Evolutionary conservation across 2,888 invertebrate genomes (phyloP).

Genomic region (Hermaeophaga mercurialis): DNA sequence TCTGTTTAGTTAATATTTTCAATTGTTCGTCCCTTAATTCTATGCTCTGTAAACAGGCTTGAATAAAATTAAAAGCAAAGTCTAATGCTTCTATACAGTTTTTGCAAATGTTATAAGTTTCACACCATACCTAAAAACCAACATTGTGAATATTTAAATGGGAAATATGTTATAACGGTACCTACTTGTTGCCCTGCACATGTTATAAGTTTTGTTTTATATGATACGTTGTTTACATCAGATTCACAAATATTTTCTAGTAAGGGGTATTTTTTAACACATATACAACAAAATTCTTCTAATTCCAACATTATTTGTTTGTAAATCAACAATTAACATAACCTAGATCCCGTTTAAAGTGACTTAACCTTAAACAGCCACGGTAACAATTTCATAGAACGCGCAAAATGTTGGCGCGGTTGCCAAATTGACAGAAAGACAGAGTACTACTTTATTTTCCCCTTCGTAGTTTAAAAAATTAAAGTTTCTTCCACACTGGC

Average conservation of each 20-base stretch:
- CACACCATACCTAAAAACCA: constrained; percentile 39
- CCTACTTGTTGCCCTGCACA: constrained; percentile 39
- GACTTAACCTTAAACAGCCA: too few species aligned
- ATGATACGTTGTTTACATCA: constrained; percentile 33
- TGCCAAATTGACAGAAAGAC: too few species aligned
- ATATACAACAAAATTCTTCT: constrained; percentile 39
- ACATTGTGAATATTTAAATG: neutral
- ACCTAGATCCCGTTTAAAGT: too few species aligned
- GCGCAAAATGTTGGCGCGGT: too few species aligned
- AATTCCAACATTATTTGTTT: constrained; percentile 26
- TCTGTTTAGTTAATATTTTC: constrained; percentile 23
- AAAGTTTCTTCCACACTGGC: too few species aligned
- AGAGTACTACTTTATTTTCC: too few species aligned
- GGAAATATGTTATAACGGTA: constrained; percentile 16
- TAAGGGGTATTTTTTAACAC: constrained; percentile 31
- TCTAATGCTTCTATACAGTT: constrained; percentile 36
- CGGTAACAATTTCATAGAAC: too few species aligned
- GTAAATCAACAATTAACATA: too few species aligned
- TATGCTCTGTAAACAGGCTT: constrained; percentile 38
- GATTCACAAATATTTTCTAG: constrained; percentile 31
- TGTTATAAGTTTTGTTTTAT: constrained; percentile 36
- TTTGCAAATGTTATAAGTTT: constrained; percentile 36
- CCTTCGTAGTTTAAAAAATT: too few species aligned
- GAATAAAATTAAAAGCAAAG: constrained; percentile 38
- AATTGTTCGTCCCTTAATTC: constrained; percentile 35